Base-by-base conservation (phyloP, 2,888 invertebrate species). In the Diaperis boleti region DNA sequence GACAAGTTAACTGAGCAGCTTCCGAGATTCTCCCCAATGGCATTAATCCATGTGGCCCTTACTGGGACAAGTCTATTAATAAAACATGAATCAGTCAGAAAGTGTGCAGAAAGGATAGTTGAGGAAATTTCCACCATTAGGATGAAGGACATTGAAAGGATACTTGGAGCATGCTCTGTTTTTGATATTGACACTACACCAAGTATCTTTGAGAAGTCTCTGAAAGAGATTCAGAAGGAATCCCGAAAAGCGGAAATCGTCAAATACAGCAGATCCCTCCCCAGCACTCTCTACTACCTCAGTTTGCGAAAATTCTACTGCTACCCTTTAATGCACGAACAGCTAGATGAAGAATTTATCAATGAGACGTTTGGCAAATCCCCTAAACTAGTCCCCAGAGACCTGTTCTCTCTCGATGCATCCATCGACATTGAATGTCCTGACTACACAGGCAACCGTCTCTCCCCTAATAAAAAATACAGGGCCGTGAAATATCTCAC, bases 131-230 rank as follows among this genome's bases (percentile, higher is more conserved):
- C 72, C n/a, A 63, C 65, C 29, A 70, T 79, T 1, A 85, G 92
- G 64, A 44, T 92, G 0, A 94, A 94, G 80, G 93, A 94, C 75
- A 81, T 93, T 20, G 93, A 93, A 79, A 85, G 92, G 69, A 79
- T 92, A 5, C 79, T 87, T 1, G 83, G 89, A 63, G 84, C 85
- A 0, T 84, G 88, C 73, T 85, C 86, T 1, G 84, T 87, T 74
- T 89, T 89, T 67, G 85, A 89, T 76, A 84, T 83, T 55, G 78
- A 80, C 60, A 84, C 83, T 7, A 67, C 73, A 7, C 79, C 83
- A 26, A 84, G 87, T 61, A 71, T 87, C 7, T 85, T 81, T 57
- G 57, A 80, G 10, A 71, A 76, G 7, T 77, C 86, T 14, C 69
- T 84, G 0, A 63, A 82, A 0, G 82, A 86, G 71, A 70, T 93